Evolutionary conservation across 1,140 invertebrate species (phyloP).

Genomic region (Drosophila ambigua): DNA sequence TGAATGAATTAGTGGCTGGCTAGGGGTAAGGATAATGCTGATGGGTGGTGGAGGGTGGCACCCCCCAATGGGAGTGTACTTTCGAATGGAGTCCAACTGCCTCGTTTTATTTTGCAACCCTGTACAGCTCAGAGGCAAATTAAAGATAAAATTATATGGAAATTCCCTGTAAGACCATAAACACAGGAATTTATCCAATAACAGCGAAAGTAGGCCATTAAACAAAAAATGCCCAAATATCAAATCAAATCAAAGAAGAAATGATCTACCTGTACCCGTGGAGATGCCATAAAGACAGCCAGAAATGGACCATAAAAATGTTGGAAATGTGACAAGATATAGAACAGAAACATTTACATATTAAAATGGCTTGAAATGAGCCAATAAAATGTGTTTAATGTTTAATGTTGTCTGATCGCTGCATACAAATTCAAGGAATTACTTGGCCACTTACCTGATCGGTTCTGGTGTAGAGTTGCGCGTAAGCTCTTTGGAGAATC

Average conservation of each 20-base stretch:
- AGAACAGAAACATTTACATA: too few relatives aligned
- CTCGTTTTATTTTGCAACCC: background rate
- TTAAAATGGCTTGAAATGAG: too few relatives aligned
- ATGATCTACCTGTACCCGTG: conserved; percentile 24
- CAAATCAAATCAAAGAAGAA: conserved; percentile 32
- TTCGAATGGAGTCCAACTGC: too few relatives aligned
- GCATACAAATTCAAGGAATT: too few relatives aligned
- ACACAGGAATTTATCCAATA: conserved; percentile 25
- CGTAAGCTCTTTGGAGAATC: too few relatives aligned
- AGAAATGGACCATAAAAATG: conserved; percentile 45
- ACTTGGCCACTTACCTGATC: too few relatives aligned
- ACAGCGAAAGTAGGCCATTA: conserved; percentile 20
- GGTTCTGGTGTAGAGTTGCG: too few relatives aligned
- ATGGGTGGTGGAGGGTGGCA: background rate
- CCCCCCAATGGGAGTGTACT: too few relatives aligned
- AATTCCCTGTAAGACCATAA: conserved; percentile 22
- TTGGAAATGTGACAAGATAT: conserved; percentile 18
- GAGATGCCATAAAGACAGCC: conserved; percentile 11
- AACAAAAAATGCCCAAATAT: conserved; percentile 7
- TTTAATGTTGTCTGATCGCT: too few relatives aligned
- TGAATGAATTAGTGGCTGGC: background rate
- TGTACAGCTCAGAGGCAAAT: conserved; percentile 14
- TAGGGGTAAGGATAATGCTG: background rate
- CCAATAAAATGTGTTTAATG: too few relatives aligned
- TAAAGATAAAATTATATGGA: conserved; percentile 21